Evolutionary conservation across 1,140 invertebrate genomes (phyloP), one percentile per base, ranked within the genome.

Genomic region (Nephila pilipes): DNA sequence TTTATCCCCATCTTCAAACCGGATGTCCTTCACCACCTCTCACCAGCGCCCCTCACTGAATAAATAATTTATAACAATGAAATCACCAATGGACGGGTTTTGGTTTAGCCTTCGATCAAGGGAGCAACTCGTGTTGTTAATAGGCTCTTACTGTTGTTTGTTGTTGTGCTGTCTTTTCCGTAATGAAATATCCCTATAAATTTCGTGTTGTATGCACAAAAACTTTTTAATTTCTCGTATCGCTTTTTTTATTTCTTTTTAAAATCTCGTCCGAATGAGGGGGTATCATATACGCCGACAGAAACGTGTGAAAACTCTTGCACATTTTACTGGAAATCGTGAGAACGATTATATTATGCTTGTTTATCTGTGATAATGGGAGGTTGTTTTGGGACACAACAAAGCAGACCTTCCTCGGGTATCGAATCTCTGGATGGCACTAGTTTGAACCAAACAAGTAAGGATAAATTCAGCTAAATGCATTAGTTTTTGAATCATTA

Each of bases 321-420:
- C 54, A 63, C 25, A 92, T 92, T 65, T 29, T 83, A 25, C 58
- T 92, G 29, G n/a, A 29, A 65, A 55, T 55, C 22, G 90, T 63
- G 57, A 16, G 29, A 83, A 92, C 22, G 60, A 69, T 92, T 32
- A 60, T 38, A 92, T 85, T 83, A 92, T 92, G 90, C 80, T 92
- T 85, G 57, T 65, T 92, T 85, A 85, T 92, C 90, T 92, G 90
- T 92, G 90, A 92, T 92, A 92, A 96, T 96, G 95, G 95, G 95
- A 95, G 95, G 95, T 94, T 96, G 95, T 94, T 95, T 96, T 94
- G 95, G 95, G 81, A 95, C 95, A 80, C 95, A 95, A 93, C 94
- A 95, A 94, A 95, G 95, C 93, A 94, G 95, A 91, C 94, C 94
- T 87, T 95, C 95, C 92, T 95, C 95, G 57, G 95, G 94, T 65